These are phyloP conservation scores for Procavia capensis DNA, from an alignment of 2,113 vertebrate species.

Conservation along the genomic window DNA sequence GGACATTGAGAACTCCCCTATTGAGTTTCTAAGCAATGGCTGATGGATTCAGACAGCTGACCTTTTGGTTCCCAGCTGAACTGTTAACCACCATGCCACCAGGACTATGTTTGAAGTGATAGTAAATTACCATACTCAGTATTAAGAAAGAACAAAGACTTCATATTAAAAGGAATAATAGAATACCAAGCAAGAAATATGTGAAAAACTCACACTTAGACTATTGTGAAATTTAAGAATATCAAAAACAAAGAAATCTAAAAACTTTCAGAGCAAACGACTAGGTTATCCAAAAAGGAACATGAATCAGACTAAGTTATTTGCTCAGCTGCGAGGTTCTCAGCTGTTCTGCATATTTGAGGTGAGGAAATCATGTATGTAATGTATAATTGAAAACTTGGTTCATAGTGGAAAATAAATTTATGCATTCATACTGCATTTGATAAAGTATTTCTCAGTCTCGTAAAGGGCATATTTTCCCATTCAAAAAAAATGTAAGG, in stretches of 20 bases:
- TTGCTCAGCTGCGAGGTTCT: background rate
- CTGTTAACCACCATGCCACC: no score
- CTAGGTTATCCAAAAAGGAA: background rate
- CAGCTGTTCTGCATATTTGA: background rate
- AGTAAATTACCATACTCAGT: background rate
- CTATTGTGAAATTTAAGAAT: background rate
- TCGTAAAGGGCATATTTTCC: conserved; percentile 13
- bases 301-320: background rate
- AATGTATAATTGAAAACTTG: conserved; percentile 11
- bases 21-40: no score
- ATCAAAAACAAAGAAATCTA: background rate
- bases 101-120: background rate
- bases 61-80: no score
- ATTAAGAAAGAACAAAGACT: conserved; percentile 30
- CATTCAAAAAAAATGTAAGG: background rate
- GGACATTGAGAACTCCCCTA: no score
- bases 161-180: background rate
- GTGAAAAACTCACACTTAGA: background rate
- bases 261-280: conserved; percentile 22
- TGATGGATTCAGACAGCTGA: no score
- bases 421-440: background rate
- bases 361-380: background rate
- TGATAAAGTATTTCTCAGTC: conserved; percentile 43
- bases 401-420: conserved; percentile 16
- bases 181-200: background rate